Evolutionary conservation across 2,888 invertebrate species (phyloP).

Genomic region (Himalopsyche tibetana): DNA sequence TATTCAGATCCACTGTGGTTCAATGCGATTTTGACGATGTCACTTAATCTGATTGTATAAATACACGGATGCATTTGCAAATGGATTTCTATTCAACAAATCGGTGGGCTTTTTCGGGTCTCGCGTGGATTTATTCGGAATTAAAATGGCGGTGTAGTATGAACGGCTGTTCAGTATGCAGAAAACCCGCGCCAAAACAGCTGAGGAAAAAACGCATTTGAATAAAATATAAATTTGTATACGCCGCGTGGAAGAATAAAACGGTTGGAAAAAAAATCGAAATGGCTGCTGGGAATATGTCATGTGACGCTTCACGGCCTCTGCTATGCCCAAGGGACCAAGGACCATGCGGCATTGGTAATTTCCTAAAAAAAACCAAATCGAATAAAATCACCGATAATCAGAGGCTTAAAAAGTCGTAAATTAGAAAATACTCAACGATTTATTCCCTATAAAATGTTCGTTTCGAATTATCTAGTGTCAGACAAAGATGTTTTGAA

Average conservation of each 20-base stretch:
- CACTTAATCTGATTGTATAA: conserved; percentile 8
- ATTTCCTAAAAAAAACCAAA: background rate
- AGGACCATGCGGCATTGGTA: background rate
- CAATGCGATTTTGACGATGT: background rate
- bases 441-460: too few species aligned
- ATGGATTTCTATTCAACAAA: conserved; percentile 19
- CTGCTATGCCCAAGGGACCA: background rate
- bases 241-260: conserved; percentile 53
- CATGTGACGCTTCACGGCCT: conserved; percentile 49
- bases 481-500: too few species aligned
- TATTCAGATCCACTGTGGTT: background rate
- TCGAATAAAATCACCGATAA: too few species aligned
- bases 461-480: too few species aligned
- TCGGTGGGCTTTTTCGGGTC: background rate
- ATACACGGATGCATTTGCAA: background rate
- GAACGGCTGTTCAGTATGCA: conserved; percentile 10
- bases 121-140: conserved; percentile 5
- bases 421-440: too few species aligned
- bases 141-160: conserved; percentile 15
- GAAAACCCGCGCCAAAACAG: conserved; percentile 52
- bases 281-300: conserved; percentile 46
- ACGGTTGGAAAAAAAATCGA: conserved; percentile 51
- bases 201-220: conserved; percentile 59
- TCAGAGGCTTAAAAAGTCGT: too few species aligned
- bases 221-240: conserved; percentile 64